phyloP scores from a whole-genome alignment of 2,888 invertebrate species.

The Acrobasis consociella region DNA sequence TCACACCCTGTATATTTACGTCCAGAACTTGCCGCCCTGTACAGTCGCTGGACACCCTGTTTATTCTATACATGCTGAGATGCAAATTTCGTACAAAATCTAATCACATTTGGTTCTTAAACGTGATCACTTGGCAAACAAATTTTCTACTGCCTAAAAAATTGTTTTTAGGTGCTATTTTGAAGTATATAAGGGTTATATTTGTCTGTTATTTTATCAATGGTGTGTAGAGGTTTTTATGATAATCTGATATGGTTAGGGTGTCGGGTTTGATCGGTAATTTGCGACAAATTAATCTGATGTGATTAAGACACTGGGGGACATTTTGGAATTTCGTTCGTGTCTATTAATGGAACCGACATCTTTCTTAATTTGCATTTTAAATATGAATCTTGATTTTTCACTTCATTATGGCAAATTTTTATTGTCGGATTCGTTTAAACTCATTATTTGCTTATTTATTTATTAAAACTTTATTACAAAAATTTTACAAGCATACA shows the following conservation, averaged over 20 bases:
- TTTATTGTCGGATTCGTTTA: no score
- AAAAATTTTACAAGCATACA: neutral
- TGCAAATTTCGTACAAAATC: slow-evolving; percentile 33
- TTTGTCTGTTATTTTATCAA: slow-evolving; percentile 3
- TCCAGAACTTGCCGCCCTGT: slow-evolving; percentile 64
- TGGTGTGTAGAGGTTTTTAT: slow-evolving; percentile 22
- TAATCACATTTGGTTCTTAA: slow-evolving; percentile 34
- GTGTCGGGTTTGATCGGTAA: slow-evolving; percentile 50
- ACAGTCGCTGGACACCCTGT: slow-evolving; percentile 26
- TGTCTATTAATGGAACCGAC: neutral
- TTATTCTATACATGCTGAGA: slow-evolving; percentile 31
- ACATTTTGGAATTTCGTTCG: slow-evolving; percentile 10
- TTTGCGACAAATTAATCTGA: slow-evolving; percentile 43
- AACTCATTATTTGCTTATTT: no score
- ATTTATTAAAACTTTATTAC: no score
- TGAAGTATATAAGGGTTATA: neutral
- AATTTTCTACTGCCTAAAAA: slow-evolving; percentile 16
- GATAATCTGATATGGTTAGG: slow-evolving; percentile 52
- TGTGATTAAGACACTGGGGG: slow-evolving; percentile 21
- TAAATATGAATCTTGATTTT: neutral
- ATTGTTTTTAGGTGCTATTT: slow-evolving; percentile 17
- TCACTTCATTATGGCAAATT: neutral
- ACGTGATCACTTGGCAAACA: slow-evolving; percentile 27
- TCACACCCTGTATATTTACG: slow-evolving; percentile 70
- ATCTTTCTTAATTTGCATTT: neutral